These are phyloP conservation scores for Carapus acus DNA, from an alignment of 2,797 vertebrate genomes.

Conservation along the genomic window DNA sequence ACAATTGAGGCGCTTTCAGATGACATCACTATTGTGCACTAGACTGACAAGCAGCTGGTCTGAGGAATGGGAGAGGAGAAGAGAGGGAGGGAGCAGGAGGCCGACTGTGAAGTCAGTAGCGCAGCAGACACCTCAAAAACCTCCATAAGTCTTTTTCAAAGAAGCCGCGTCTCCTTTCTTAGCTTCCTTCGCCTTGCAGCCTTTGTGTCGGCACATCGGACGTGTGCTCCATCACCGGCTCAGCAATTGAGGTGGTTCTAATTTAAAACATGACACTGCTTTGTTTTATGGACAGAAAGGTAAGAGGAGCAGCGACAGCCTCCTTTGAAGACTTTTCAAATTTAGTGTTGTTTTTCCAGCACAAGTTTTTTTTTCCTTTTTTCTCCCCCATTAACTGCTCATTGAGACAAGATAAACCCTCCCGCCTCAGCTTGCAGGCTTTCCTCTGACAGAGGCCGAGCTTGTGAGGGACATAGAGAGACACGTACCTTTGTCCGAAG, in stretches of 20 bases:
- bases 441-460: slow-evolving; percentile 33
- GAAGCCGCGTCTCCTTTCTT: slow-evolving; percentile 30
- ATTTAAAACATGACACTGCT: slow-evolving; percentile 46
- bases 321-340: slow-evolving; percentile 65
- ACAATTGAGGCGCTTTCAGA: slow-evolving; percentile 14
- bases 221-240: slow-evolving; percentile 48
- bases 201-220: slow-evolving; percentile 40
- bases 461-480: slow-evolving; percentile 15
- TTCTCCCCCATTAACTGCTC: slow-evolving; percentile 64
- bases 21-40: slow-evolving; percentile 37
- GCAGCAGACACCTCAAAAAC: slow-evolving; percentile 47
- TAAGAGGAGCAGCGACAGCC: slow-evolving; percentile 30
- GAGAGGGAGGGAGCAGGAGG: slow-evolving; percentile 18
- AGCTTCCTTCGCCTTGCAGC: slow-evolving; percentile 31
- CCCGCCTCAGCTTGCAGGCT: slow-evolving; percentile 42
- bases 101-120: slow-evolving; percentile 34
- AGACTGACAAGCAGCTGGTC: slow-evolving; percentile 12
- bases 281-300: slow-evolving; percentile 64
- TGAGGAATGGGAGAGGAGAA: not conserved
- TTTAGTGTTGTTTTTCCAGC: slow-evolving; percentile 69
- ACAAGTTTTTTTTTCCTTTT: slow-evolving; percentile 48
- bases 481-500: slow-evolving; percentile 27
- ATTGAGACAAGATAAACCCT: slow-evolving; percentile 58
- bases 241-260: slow-evolving; percentile 52
- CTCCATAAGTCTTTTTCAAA: slow-evolving; percentile 47